Base-by-base conservation (phyloP, 2,797 vertebrate species). In the Petrocephalus schoutedeni region DNA sequence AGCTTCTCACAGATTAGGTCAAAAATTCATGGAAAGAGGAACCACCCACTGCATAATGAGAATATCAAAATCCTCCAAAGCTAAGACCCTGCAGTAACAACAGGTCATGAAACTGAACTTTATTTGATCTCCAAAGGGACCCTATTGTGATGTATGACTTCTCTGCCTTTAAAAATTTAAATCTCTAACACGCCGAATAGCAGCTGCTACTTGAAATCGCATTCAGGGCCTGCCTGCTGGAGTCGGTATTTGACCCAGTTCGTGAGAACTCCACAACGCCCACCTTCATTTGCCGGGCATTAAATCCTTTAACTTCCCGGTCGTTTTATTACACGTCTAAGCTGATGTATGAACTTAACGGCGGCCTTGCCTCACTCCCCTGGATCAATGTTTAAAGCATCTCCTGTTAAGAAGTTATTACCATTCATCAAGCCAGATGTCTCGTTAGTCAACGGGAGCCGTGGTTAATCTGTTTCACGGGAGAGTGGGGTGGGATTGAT, bases 331-430 rank as follows among this genome's bases (percentile, higher is more conserved):
- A 71, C 23, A 14, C 61, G 61, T 74, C 61, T 74, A 49, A 36
- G 45, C 61, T 74, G 64, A 87, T 87, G 51, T 71, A 87, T 87
- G 64, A 56, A 51, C 86, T n/a, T 23, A 36, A 71, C 45, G 10
- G 86, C 4, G 64, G 49, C 41, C 10, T 67, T 49, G 12, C 61
- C 67, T 51, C 8, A 14, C 86, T 54, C 19, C 6, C 28, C 49
- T 23, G 3, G 64, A 87, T 87, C 86, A 74, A 87, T 87, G 86
- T 54, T 74, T 74, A 87, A 87, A 74, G 64, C 61, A 61, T 87
- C 21, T 87, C 86, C 86, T 74, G 64, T 87, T 87, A 87, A 87
- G 45, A 56, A 74, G 86, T 54, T 51, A 87, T 74, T 87, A 74
- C 61, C 61, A 87, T 87, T 87, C 49, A 87, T 87, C 61, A 87